Evolutionary conservation across 2,888 invertebrate genomes (phyloP), one percentile per base, ranked within the genome.

Genomic region (Corbicula japonica): DNA sequence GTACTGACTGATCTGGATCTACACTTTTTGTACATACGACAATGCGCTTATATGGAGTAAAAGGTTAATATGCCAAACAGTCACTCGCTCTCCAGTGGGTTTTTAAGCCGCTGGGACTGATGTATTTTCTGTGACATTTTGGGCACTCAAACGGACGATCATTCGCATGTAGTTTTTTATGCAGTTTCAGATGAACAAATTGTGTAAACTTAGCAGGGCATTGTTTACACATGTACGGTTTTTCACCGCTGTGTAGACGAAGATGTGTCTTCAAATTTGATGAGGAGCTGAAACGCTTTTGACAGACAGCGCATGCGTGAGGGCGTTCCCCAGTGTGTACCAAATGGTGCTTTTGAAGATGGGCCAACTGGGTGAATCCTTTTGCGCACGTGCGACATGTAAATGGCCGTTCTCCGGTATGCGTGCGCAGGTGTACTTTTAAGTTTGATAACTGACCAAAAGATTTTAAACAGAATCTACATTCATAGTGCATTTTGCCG

Each of bases 401-500:
- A 95, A 99, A 99, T 0, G 99, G 99, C 23, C 99, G 95, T 92
- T 99, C 99, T 0, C 99, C 99, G 1, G 98, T 98, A 94, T 99
- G 99, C 12, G 99, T 99, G 87, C 99, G 95, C 77, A 99, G 95
- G 92, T 99, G 99, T 23, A 99, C 98, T 94, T 99, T 99, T 58
- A 99, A 95, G 94, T 99, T 99, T 54, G 98, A 99, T 85, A 99
- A 94, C 94, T 99, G 99, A 0, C 99, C 99, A 92, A 99, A 99
- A 0, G 98, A 98, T 94, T 99, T 99, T 93, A 96, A 96, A 93
- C 99, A 99, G 4, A 98, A 97, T 92, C 99, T 99, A 94, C 99
- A 99, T 94, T 99, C 98, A 94, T 99, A 99, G 92, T 99, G 98
- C 97, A 99, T 99, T 94, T 99, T 99, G 0, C 99, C 99, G 92